phyloP scores from a whole-genome alignment of 2,113 vertebrate genomes.

The Corydoras sp. region DNA sequence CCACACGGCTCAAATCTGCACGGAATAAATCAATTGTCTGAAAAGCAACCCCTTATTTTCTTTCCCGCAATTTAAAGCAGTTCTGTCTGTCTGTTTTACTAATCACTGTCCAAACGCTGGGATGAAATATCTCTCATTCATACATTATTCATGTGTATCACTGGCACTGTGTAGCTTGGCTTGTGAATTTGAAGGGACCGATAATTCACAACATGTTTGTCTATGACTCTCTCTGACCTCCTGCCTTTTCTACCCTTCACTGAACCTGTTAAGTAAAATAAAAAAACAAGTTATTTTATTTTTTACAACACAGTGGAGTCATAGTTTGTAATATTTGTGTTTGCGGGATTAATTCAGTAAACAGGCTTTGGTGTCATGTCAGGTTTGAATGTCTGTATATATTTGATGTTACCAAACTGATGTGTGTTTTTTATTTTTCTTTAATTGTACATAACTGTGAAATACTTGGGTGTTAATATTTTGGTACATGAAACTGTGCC shows the following conservation, averaged over 20 bases:
- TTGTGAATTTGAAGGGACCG: constrained; percentile 28
- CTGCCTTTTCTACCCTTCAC: not conserved
- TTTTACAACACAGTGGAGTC: too few species aligned
- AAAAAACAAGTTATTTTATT: too few species aligned
- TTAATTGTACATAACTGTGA: too few species aligned
- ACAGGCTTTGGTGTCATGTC: too few species aligned
- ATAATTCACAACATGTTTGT: constrained; percentile 42
- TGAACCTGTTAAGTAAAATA: too few species aligned
- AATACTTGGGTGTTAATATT: too few species aligned
- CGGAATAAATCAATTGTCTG: constrained; percentile 18
- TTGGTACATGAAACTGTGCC: too few species aligned
- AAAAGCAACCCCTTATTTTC: constrained; percentile 4
- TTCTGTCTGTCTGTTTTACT: constrained; percentile 36
- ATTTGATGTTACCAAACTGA: too few species aligned
- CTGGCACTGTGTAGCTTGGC: constrained; percentile 42
- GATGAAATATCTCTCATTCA: constrained; percentile 38
- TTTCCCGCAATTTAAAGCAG: not conserved
- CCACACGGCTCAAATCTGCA: not conserved
- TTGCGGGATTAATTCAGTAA: too few species aligned
- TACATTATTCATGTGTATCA: constrained; percentile 40
- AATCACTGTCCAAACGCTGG: constrained; percentile 41
- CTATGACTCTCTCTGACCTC: constrained; percentile 33
- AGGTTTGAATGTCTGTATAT: too few species aligned
- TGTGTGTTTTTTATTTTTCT: too few species aligned
- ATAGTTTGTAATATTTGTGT: too few species aligned